Evolutionary conservation across 2,113 vertebrate species (phyloP), one percentile per base, ranked within the genome.

Genomic region (Mobula hypostoma): DNA sequence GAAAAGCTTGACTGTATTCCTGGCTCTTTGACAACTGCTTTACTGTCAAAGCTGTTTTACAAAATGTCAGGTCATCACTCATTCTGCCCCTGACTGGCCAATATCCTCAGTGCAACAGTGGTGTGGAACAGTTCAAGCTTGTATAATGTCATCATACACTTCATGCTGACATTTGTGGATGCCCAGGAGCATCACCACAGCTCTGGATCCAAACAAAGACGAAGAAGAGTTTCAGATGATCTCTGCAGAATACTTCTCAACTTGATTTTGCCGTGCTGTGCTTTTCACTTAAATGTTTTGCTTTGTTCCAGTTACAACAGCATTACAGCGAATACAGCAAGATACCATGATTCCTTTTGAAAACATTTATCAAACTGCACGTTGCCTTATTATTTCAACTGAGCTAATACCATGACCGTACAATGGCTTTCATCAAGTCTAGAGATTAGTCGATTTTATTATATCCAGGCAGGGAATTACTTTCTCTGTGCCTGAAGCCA

Each of bases 381-480:
- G 2, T 68, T 90, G 85, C 29, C 61, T 90, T 90, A 90, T 90
- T 90, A 90, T 90, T 90, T 66, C 61, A 90, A 68, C 85, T 32
- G 29, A 63, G 61, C 61, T 32, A 66, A 90, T 90, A 68, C 85
- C n/a, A 90, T 68, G n/a, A 90, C 85, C 29, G 29, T n/a, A 88
- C 83, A 63, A 90, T 90, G 85, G 58, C 21, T 90, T 90, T 32
- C 29, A 90, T 90, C 85, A 90, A n/a, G 6, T 32, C 61, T 90
- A n/a, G 15, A 68, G 85, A 90, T 90, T 90, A 90, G 85, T 90
- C 63, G 85, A 90, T 90, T n/a, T 90, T 90, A 90, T 90, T 85
- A 32, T 90, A 36, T 66, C 61, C 85, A 90, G 61, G 29, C 15
- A 29, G 61, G 61, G 61, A 90, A 90, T 90, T 66, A 32, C n/a